Evolutionary conservation across 1,140 invertebrate genomes (phyloP).

Genomic region (Leucophenga varia): DNA sequence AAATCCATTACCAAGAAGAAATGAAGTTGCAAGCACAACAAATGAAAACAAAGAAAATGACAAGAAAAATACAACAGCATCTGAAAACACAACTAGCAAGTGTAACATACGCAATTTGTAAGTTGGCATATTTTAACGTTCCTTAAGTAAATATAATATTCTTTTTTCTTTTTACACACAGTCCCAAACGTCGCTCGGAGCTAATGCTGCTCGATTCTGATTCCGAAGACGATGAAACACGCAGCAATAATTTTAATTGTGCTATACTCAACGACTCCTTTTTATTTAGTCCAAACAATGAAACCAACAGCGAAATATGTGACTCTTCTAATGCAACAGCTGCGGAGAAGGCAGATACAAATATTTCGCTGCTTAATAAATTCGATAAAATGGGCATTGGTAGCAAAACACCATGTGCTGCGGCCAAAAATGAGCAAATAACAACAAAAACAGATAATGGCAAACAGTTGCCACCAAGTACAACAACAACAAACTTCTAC

Average conservation of each 20-base stretch:
- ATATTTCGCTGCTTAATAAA: conserved; percentile 36
- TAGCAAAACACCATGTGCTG: conserved; percentile 20
- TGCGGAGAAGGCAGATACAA: conserved; percentile 19
- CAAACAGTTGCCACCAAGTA: too few species aligned
- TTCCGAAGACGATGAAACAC: conserved; percentile 40
- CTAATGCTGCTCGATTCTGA: conserved; percentile 40
- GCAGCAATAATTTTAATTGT: conserved; percentile 43
- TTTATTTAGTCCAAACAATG: conserved; percentile 39
- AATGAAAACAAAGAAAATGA: neutral
- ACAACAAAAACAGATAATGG: too few species aligned
- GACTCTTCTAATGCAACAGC: conserved; percentile 1
- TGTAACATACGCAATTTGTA: too few species aligned
- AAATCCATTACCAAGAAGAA: too few species aligned
- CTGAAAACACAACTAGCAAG: too few species aligned
- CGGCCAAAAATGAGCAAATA: neutral
- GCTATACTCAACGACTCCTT: conserved; percentile 54
- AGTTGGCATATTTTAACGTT: too few species aligned
- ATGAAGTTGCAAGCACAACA: too few species aligned
- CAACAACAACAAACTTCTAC: conserved; percentile 10
- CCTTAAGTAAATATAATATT: too few species aligned
- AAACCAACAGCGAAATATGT: conserved; percentile 21
- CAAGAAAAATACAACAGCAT: neutral
- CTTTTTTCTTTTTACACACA: conserved; percentile 13
- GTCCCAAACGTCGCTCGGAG: conserved; percentile 40
- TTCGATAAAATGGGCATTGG: conserved; percentile 44